These are phyloP conservation scores for Sepiola atlantica DNA, from an alignment of 2,888 invertebrate genomes.

Conservation along the genomic window DNA sequence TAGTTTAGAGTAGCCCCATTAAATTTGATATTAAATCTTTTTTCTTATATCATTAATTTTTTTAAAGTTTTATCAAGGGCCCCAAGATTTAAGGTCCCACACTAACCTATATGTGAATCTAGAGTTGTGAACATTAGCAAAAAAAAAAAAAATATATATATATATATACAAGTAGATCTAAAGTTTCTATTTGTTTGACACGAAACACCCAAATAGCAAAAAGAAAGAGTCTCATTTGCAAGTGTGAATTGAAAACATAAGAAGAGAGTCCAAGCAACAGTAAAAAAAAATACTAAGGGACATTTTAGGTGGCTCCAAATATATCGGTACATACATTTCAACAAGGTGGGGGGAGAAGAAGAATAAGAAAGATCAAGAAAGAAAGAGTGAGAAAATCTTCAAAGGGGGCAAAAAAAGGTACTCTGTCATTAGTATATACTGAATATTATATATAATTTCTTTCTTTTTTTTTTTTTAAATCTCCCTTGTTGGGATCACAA, in stretches of 20 bases:
- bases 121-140: too few relatives aligned
- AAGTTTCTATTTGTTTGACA: neutral
- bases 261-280: neutral
- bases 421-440: conserved; percentile 32
- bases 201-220: neutral
- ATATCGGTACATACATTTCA: neutral
- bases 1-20: too few relatives aligned
- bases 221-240: neutral
- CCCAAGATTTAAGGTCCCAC: too few relatives aligned
- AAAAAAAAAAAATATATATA: too few relatives aligned
- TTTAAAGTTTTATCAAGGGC: too few relatives aligned
- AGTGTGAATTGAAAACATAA: neutral
- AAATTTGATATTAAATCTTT: too few relatives aligned
- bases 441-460: neutral
- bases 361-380: neutral
- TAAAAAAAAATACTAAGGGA: neutral
- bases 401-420: neutral
- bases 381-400: neutral
- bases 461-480: neutral
- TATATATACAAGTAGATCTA: neutral
- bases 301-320: neutral
- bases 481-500: neutral
- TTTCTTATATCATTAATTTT: too few relatives aligned
- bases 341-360: neutral
- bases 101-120: too few relatives aligned